These are phyloP conservation scores for Hedya salicella DNA, from an alignment of 2,888 invertebrate genomes.

Conservation along the genomic window DNA sequence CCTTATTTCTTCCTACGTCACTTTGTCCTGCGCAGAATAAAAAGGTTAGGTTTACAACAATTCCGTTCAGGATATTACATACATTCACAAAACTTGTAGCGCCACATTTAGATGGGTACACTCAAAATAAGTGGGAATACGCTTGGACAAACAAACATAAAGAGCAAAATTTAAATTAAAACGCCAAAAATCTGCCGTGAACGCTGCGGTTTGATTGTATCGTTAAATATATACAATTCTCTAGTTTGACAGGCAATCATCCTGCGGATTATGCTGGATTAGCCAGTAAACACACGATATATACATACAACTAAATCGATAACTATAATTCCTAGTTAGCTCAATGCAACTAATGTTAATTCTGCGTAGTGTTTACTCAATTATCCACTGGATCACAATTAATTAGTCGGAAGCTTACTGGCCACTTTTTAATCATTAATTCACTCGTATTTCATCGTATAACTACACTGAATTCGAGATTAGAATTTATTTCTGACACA, in stretches of 20 bases:
- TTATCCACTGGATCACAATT: not conserved
- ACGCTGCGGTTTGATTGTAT: not conserved
- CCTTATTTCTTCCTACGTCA: too few species aligned
- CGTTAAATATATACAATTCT: not conserved
- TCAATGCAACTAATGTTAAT: not conserved
- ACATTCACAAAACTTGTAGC: too few species aligned
- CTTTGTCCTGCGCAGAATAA: too few species aligned
- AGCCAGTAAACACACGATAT: constrained; percentile 2
- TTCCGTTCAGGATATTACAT: too few species aligned
- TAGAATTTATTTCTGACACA: too few species aligned
- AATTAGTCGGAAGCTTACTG: not conserved
- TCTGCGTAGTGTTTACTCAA: not conserved
- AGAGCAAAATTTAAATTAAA: too few species aligned
- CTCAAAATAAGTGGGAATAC: too few species aligned
- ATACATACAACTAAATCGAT: constrained; percentile 12
- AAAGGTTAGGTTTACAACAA: too few species aligned
- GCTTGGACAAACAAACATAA: too few species aligned
- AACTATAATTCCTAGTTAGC: constrained; percentile 10
- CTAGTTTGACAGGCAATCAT: not conserved
- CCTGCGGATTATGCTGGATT: constrained; percentile 18
- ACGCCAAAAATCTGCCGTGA: not conserved
- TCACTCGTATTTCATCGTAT: not conserved
- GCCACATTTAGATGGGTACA: too few species aligned
- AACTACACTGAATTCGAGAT: too few species aligned
- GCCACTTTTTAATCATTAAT: not conserved